A percentile compares a stretch with the other conserved stretches of the same genome.
phyloP scores from a whole-genome alignment of 2,797 vertebrate genomes.

The Sarcoramphus papa region DNA sequence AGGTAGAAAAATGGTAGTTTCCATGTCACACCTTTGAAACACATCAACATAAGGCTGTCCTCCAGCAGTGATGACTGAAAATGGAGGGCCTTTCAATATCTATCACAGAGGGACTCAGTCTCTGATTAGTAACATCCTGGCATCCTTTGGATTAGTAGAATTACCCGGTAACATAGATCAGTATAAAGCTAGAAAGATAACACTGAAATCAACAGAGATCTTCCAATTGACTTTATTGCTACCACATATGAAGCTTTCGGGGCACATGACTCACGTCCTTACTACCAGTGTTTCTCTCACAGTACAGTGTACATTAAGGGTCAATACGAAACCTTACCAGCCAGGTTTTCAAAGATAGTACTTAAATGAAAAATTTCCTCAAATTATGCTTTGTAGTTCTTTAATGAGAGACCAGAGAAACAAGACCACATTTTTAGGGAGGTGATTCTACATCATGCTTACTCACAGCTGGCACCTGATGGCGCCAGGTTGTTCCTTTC shows the following conservation, averaged over 20 bases:
- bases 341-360: neutral
- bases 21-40: neutral
- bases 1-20: neutral
- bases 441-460: neutral
- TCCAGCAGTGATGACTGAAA: neutral
- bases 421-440: neutral
- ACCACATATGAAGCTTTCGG: neutral
- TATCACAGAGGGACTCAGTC: neutral
- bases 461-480: neutral
- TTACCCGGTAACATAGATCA: neutral
- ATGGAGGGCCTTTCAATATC: neutral
- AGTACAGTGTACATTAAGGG: neutral
- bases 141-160: neutral
- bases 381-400: neutral
- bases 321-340: neutral
- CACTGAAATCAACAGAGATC: neutral
- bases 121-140: neutral
- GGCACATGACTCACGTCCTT: neutral
- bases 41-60: neutral
- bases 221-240: neutral
- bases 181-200: neutral
- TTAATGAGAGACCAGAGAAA: neutral
- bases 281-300: neutral
- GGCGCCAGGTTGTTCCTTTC: neutral
- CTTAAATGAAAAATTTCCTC: neutral